Conservation (phyloP, 2,113 vertebrate species). For the Psilopsiagon aymara region DNA sequence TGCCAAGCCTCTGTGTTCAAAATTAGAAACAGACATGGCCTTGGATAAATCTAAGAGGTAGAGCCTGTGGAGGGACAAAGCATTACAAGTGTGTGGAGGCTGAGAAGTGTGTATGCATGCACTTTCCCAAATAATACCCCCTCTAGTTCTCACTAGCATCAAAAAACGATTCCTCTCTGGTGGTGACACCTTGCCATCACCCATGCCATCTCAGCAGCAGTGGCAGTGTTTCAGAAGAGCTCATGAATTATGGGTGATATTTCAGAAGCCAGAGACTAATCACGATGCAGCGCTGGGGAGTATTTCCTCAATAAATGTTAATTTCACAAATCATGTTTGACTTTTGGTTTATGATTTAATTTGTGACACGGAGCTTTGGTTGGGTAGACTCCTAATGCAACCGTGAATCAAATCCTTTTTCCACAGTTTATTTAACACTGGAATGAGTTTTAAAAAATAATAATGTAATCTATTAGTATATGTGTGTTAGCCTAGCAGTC, state of each 20-base stretch:
- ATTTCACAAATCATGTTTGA: conserved; percentile 79
- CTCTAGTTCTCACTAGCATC: background rate
- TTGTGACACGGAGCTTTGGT: conserved; percentile 77
- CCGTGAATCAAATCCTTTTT: conserved; percentile 77
- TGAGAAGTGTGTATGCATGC: background rate
- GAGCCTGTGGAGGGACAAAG: background rate
- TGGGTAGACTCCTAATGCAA: conserved; percentile 76
- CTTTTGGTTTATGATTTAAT: conserved; percentile 77
- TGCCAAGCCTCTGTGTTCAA: background rate
- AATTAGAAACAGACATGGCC: conserved; percentile 8
- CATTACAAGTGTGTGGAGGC: background rate
- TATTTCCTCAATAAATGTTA: conserved; percentile 71
- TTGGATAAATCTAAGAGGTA: background rate
- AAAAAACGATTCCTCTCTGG: background rate
- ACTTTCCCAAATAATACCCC: background rate
- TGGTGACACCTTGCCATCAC: conserved; percentile 28
- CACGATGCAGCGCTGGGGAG: conserved; percentile 53
- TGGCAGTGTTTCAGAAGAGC: conserved; percentile 23
- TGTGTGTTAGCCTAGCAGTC: background rate
- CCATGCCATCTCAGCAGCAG: background rate
- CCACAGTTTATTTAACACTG: conserved; percentile 39
- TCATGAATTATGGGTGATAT: conserved; percentile 58
- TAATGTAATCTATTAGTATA: background rate
- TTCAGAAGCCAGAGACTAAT: conserved; percentile 68
- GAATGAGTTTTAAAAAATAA: conserved; percentile 13